Percentiles rank a stretch among this genome's conserved stretches.
These are phyloP conservation scores for Agrilus biguttatus DNA, from an alignment of 2,888 invertebrate species.

Conservation along the genomic window DNA sequence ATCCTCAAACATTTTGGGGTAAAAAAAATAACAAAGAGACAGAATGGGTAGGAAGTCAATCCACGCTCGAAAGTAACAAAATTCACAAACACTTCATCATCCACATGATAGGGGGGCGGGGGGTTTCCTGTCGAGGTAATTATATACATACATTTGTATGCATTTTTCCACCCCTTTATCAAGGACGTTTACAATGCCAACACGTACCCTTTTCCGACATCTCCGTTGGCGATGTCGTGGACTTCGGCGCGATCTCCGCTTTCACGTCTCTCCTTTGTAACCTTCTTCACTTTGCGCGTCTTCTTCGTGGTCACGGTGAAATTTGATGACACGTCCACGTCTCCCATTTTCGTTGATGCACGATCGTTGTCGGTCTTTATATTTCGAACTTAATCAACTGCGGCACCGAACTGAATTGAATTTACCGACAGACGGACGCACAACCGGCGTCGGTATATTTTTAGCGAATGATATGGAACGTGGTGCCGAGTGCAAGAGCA, in stretches of 20 bases:
- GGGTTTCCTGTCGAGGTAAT: too few species aligned
- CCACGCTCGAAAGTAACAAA: too few species aligned
- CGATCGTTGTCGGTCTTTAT: too few species aligned
- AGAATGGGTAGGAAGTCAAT: too few species aligned
- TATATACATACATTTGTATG: too few species aligned
- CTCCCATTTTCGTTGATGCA: slow-evolving; percentile 52
- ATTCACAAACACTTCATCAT: too few species aligned
- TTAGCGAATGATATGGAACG: slow-evolving; percentile 31
- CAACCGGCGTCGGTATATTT: slow-evolving; percentile 26
- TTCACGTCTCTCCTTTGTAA: slow-evolving; percentile 67
- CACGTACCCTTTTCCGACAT: slow-evolving; percentile 69
- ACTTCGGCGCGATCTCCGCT: slow-evolving; percentile 47
- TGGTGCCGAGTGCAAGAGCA: slow-evolving; percentile 19
- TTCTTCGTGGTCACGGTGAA: slow-evolving; percentile 71
- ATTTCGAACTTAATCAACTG: slow-evolving; percentile 12
- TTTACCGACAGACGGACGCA: slow-evolving; percentile 21
- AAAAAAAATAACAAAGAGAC: too few species aligned
- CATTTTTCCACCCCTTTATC: too few species aligned
- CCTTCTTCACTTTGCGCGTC: slow-evolving; percentile 85
- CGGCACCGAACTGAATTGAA: slow-evolving; percentile 19
- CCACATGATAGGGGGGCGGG: too few species aligned
- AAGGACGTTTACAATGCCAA: slow-evolving; percentile 31
- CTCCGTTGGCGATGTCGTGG: slow-evolving; percentile 32
- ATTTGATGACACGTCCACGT: slow-evolving; percentile 80
- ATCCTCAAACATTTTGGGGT: too few species aligned